Percentiles rank a stretch among this genome's conserved stretches.
phyloP scores from a whole-genome alignment of 2,113 vertebrate species.

The Zapus hudsonius region DNA sequence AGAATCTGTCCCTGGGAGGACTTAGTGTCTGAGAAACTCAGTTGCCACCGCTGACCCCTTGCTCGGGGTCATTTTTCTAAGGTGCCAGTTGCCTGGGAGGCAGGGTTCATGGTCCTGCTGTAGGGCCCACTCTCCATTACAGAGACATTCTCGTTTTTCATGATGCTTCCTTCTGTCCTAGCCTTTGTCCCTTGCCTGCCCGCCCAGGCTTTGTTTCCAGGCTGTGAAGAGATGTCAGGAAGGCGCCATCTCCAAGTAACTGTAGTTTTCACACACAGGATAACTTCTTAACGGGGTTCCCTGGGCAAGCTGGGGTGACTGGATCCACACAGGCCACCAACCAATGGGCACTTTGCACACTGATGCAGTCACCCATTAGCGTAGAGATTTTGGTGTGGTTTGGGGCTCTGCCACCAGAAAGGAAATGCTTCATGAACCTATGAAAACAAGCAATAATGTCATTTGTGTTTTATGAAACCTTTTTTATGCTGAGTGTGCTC shows the following conservation, averaged over 20 bases:
- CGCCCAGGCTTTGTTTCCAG: conserved; percentile 67
- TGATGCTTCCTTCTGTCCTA: conserved; percentile 36
- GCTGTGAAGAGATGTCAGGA: conserved; percentile 65
- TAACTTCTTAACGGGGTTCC: neutral
- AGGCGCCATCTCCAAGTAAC: conserved; percentile 26
- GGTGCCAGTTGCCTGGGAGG: conserved; percentile 59
- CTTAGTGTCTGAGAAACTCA: conserved; percentile 53
- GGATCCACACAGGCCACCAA: neutral
- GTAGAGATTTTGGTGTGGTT: conserved; percentile 20
- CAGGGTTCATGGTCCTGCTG: neutral
- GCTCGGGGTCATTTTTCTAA: conserved; percentile 64
- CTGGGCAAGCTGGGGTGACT: neutral
- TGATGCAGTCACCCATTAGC: neutral
- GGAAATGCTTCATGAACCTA: conserved; percentile 1
- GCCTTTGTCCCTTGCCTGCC: conserved; percentile 75
- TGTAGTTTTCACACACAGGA: conserved; percentile 15
- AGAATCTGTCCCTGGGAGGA: conserved; percentile 66
- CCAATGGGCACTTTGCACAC: no score
- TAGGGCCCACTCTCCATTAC: conserved; percentile 42
- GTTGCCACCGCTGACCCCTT: conserved; percentile 17
- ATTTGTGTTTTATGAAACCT: conserved; percentile 40
- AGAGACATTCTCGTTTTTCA: conserved; percentile 77
- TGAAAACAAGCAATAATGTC: neutral
- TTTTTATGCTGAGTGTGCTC: neutral
- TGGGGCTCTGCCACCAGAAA: conserved; percentile 23